Evolutionary conservation across 2,888 invertebrate genomes (phyloP).

Genomic region (Lithosia quadra): DNA sequence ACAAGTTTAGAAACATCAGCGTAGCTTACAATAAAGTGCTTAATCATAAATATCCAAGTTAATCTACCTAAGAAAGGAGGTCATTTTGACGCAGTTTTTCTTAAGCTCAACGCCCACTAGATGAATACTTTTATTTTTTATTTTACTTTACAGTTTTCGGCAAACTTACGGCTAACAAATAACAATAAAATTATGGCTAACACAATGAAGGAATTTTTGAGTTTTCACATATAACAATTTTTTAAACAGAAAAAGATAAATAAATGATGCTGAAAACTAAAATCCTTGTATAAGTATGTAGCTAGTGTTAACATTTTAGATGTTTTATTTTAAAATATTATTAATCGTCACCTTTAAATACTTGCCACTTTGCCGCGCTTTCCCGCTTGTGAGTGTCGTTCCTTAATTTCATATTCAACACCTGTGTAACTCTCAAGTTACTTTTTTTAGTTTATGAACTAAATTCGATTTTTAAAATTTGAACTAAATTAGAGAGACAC

Average conservation of each 20-base stretch:
- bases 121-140: too few species aligned
- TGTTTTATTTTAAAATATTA: too few species aligned
- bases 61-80: conserved; percentile 13
- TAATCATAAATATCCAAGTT: conserved; percentile 19
- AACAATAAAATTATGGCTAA: too few species aligned
- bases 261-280: too few species aligned
- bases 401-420: conserved; percentile 4
- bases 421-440: background rate
- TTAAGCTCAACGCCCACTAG: background rate
- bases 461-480: background rate
- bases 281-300: too few species aligned
- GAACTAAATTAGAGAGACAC: background rate
- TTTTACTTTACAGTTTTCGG: too few species aligned
- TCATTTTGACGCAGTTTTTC: conserved; percentile 3
- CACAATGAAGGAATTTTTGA: too few species aligned
- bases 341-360: background rate
- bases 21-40: conserved; percentile 22
- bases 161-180: too few species aligned
- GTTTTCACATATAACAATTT: too few species aligned
- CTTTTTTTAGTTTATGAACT: background rate
- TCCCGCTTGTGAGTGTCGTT: background rate
- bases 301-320: too few species aligned
- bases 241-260: too few species aligned
- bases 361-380: background rate
- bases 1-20: conserved; percentile 20